phyloP scores from a whole-genome alignment of 2,113 vertebrate species.

The Catharus bicknelli region DNA sequence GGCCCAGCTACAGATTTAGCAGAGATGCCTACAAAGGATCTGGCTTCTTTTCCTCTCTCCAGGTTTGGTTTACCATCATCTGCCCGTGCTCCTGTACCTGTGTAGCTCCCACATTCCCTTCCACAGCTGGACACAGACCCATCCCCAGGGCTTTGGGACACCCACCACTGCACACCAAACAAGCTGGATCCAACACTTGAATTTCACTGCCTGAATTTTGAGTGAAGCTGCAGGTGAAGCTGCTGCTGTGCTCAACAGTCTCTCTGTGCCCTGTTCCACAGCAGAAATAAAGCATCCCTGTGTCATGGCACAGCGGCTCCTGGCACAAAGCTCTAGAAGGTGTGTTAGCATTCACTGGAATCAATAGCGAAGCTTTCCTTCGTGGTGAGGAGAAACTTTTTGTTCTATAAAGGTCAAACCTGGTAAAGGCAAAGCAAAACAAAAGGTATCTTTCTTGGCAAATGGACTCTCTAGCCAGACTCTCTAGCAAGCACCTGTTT shows the following conservation, averaged over 20 bases:
- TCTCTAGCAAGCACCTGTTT: neutral
- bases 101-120: neutral
- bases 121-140: neutral
- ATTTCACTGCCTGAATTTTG: neutral
- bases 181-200: neutral
- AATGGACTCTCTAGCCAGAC: neutral
- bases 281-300: neutral
- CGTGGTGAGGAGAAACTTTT: neutral
- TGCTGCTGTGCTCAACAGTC: neutral
- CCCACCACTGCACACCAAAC: neutral
- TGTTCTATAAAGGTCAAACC: conserved; percentile 15
- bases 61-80: neutral
- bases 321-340: neutral
- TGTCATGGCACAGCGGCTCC: neutral
- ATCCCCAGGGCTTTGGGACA: fast-evolving
- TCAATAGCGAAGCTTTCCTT: neutral
- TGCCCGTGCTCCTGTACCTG: neutral
- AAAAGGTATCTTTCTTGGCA: neutral
- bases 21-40: neutral
- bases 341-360: neutral
- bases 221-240: neutral
- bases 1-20: neutral
- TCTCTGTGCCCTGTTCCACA: neutral
- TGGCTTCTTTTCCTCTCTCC: neutral
- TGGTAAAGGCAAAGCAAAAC: neutral